Conservation (phyloP, 2,888 invertebrate genomes). For the Amphipyra berbera region DNA sequence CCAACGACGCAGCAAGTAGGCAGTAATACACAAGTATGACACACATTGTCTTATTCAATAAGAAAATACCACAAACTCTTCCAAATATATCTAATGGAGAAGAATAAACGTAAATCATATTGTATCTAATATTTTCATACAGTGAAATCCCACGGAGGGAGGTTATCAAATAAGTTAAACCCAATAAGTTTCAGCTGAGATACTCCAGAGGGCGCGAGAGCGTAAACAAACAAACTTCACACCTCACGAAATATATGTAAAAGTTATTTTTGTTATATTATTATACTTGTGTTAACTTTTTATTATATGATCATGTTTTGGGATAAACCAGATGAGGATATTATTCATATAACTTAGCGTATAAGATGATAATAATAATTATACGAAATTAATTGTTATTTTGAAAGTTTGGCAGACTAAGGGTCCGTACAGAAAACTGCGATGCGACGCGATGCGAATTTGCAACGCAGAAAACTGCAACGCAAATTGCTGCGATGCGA, state of each 20-base stretch:
- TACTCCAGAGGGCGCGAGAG: constrained; percentile 50
- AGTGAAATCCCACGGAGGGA: constrained; percentile 50
- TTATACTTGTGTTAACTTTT: constrained; percentile 37
- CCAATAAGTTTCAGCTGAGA: constrained; percentile 77
- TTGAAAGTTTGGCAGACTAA: too few relatives aligned
- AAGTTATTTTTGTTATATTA: constrained; percentile 44
- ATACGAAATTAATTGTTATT: background rate
- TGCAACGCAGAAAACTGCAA: too few relatives aligned
- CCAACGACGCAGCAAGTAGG: too few relatives aligned
- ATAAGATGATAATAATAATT: too few relatives aligned
- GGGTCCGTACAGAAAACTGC: too few relatives aligned
- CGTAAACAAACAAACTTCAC: constrained; percentile 68
- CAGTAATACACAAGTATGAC: background rate
- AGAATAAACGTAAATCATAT: constrained; percentile 54
- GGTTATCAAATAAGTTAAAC: constrained; percentile 82
- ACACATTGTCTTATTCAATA: background rate
- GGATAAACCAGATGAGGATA: constrained; percentile 23
- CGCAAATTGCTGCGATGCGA: too few relatives aligned
- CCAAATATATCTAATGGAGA: constrained; percentile 25
- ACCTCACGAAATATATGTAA: constrained; percentile 61
- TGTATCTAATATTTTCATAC: constrained; percentile 57
- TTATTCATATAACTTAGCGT: background rate
- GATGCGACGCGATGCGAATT: too few relatives aligned
- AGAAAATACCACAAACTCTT: constrained; percentile 11
- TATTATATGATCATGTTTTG: constrained; percentile 31